Conservation (phyloP, 1,140 invertebrate species). For the Cepaea nemoralis region DNA sequence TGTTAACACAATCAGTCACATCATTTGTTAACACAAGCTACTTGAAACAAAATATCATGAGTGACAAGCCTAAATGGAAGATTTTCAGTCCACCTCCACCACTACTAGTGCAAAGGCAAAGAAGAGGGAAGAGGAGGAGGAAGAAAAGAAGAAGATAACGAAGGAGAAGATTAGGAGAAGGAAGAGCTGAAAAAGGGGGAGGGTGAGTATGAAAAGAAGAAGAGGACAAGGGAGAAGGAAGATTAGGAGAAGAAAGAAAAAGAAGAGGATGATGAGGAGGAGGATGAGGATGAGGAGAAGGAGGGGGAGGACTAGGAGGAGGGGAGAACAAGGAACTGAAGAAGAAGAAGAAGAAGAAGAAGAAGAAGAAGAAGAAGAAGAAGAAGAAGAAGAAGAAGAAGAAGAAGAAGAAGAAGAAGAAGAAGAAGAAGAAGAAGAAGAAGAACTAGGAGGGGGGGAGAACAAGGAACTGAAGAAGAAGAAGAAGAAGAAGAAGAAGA, state of each 20-base stretch:
- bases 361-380: not conserved
- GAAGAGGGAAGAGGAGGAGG: too few species aligned
- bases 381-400: not conserved
- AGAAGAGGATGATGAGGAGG: not conserved
- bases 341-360: not conserved
- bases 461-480: too few species aligned
- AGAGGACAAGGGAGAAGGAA: not conserved
- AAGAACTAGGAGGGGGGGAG: not conserved
- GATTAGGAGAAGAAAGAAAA: not conserved
- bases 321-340: too few species aligned
- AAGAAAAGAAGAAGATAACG: not conserved
- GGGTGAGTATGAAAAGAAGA: not conserved
- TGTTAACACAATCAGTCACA: too few species aligned
- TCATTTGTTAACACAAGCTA: too few species aligned
- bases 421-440: not conserved
- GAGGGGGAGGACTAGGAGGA: too few species aligned
- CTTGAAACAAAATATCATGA: too few species aligned
- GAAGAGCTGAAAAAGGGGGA: not conserved
- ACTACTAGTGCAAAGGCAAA: too few species aligned
- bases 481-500: too few species aligned
- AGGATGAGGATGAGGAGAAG: not conserved
- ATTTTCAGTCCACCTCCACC: too few species aligned
- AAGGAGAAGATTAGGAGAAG: not conserved
- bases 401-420: not conserved
- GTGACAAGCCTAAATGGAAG: too few species aligned